A percentile compares a stretch with the other conserved stretches of the same genome.
phyloP scores from a whole-genome alignment of 2,113 vertebrate species.

The Acinonyx jubatus region DNA sequence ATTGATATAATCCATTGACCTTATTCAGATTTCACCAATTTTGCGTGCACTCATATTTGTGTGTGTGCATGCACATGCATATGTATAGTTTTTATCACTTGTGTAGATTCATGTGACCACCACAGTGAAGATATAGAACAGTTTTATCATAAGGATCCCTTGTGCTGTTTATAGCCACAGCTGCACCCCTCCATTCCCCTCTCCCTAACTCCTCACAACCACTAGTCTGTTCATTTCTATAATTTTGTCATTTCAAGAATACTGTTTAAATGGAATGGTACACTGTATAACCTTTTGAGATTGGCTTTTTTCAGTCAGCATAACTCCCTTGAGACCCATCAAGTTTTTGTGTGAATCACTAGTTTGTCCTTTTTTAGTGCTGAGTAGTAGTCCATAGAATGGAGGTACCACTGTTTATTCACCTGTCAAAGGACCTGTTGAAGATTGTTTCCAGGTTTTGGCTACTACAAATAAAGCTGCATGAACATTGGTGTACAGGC shows the following conservation, averaged over 20 bases:
- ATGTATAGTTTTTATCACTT: not conserved
- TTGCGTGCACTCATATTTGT: not conserved
- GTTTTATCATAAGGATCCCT: not conserved
- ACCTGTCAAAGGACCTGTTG: not conserved
- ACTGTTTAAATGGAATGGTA: not conserved
- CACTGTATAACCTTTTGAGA: not conserved
- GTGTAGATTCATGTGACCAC: not conserved
- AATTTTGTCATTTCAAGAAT: slow-evolving; percentile 51
- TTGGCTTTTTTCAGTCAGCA: not conserved
- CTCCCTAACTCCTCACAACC: not conserved
- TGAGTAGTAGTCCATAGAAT: not conserved
- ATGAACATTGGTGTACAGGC: not conserved
- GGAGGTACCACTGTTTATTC: not conserved
- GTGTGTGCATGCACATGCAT: not conserved
- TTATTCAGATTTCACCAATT: not conserved
- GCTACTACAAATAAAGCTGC: not conserved
- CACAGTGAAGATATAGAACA: not conserved
- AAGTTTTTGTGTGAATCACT: not conserved
- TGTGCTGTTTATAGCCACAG: not conserved
- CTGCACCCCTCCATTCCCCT: not conserved
- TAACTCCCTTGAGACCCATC: not conserved
- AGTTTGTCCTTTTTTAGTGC: not conserved
- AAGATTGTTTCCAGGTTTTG: not conserved
- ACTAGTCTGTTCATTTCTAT: not conserved
- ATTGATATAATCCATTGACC: not conserved